phyloP scores from a whole-genome alignment of 1,140 invertebrate species.

The Zaprionus ghesquierei region DNA sequence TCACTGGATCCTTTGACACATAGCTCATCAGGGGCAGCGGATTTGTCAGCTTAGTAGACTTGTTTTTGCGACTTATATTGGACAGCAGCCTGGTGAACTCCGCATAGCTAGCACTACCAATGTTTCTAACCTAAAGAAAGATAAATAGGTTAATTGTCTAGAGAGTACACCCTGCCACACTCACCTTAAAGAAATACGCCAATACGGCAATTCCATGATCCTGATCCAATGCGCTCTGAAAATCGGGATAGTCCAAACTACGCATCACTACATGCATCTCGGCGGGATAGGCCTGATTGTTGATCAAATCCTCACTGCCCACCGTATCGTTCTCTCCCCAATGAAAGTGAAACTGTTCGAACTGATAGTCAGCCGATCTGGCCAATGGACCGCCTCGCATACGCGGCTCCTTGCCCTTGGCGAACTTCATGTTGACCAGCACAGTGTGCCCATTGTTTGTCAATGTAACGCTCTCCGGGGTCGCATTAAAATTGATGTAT shows the following conservation, averaged over 20 bases:
- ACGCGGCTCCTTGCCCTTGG: slow-evolving; percentile 82
- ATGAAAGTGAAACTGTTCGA: slow-evolving; percentile 91
- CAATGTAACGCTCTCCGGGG: slow-evolving; percentile 84
- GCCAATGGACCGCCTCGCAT: slow-evolving; percentile 88
- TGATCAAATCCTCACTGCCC: slow-evolving; percentile 95
- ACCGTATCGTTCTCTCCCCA: slow-evolving; percentile 90
- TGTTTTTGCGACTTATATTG: slow-evolving; percentile 84
- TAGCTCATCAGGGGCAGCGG: slow-evolving; percentile 85
- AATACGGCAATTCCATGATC: slow-evolving; percentile 91
- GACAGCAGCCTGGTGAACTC: slow-evolving; percentile 84
- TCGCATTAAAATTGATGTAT: slow-evolving; percentile 85
- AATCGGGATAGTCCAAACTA: slow-evolving; percentile 87
- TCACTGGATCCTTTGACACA: slow-evolving; percentile 84
- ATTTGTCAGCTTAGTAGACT: slow-evolving; percentile 82
- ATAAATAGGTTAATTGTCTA: not conserved
- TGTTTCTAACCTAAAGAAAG: slow-evolving; percentile 25
- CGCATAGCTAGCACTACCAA: slow-evolving; percentile 84
- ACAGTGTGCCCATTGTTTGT: slow-evolving; percentile 91
- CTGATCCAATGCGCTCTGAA: slow-evolving; percentile 86
- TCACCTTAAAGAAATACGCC: slow-evolving; percentile 92
- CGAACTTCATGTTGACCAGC: slow-evolving; percentile 84
- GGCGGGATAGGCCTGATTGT: slow-evolving; percentile 88
- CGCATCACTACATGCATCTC: slow-evolving; percentile 95
- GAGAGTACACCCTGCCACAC: not conserved
- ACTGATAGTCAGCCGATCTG: slow-evolving; percentile 86